Evolutionary conservation across 2,888 invertebrate species (phyloP).

Genomic region (Leucania comma): DNA sequence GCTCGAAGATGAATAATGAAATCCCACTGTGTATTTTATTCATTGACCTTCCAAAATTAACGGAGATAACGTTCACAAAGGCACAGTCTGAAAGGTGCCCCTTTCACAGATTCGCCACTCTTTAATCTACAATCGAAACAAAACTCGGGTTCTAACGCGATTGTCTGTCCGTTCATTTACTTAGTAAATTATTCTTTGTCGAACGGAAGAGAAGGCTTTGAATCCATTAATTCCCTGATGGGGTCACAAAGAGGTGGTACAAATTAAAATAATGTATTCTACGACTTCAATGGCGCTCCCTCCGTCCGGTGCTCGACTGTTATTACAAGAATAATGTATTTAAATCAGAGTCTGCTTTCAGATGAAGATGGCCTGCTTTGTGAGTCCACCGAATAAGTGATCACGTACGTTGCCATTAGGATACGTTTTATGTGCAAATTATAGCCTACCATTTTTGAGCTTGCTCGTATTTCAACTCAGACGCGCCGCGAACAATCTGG

Average conservation of each 20-base stretch:
- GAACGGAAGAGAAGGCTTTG: conserved; percentile 90
- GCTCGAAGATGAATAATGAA: conserved; percentile 82
- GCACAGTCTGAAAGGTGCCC: conserved; percentile 83
- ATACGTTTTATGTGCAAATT: conserved; percentile 91
- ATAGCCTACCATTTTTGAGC: conserved; percentile 89
- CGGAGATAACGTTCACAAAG: conserved; percentile 87
- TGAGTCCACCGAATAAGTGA: conserved; percentile 87
- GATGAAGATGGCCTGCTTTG: conserved; percentile 88
- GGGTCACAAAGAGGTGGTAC: conserved; percentile 90
- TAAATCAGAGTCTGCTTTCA: conserved; percentile 90
- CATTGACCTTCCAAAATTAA: conserved; percentile 88
- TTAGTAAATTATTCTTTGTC: conserved; percentile 91
- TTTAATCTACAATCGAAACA: conserved; percentile 90
- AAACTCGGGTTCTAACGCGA: conserved; percentile 88
- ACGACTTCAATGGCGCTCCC: conserved; percentile 88
- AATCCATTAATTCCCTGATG: conserved; percentile 90
- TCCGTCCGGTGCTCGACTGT: conserved; percentile 85
- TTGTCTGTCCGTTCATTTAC: conserved; percentile 90
- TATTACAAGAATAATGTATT: conserved; percentile 91
- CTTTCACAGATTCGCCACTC: conserved; percentile 86
- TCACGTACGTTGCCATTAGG: conserved; percentile 89
- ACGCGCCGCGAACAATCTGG: conserved; percentile 79
- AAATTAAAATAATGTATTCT: conserved; percentile 91
- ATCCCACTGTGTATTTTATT: conserved; percentile 84
- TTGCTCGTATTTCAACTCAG: conserved; percentile 78